These are phyloP conservation scores for Saxicola maurus DNA, from an alignment of 2,797 vertebrate genomes.

Conservation along the genomic window DNA sequence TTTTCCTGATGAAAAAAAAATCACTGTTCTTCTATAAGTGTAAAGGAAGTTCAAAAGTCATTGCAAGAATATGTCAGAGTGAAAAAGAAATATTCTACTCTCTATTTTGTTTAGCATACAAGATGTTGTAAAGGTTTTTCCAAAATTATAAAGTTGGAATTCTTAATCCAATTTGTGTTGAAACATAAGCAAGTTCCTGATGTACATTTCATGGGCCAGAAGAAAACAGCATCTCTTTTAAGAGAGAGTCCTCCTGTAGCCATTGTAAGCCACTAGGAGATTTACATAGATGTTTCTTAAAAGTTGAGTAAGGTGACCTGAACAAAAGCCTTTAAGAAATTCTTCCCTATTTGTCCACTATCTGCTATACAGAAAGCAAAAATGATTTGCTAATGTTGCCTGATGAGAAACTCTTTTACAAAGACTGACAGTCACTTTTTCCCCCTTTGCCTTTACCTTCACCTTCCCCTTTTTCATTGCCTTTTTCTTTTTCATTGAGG, in stretches of 20 bases:
- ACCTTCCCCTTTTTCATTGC: background rate
- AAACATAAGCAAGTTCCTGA: background rate
- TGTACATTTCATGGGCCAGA: background rate
- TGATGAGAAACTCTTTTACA: background rate
- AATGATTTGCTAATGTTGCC: background rate
- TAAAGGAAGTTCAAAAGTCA: background rate
- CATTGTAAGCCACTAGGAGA: background rate
- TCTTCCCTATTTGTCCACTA: background rate
- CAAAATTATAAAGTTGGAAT: background rate
- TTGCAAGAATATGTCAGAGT: background rate
- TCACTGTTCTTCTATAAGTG: background rate
- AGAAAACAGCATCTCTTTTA: background rate
- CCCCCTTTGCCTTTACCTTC: accelerated
- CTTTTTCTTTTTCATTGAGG: background rate
- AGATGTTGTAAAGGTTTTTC: background rate
- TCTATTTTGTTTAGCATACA: background rate
- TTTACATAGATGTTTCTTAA: background rate
- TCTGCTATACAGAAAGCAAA: background rate
- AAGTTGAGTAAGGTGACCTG: background rate
- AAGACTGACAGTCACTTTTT: background rate
- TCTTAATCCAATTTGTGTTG: background rate
- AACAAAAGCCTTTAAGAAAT: background rate
- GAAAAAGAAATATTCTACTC: background rate
- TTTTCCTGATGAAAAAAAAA: background rate
- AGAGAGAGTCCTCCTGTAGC: background rate